Base-by-base conservation (phyloP, 2,888 invertebrate genomes). In the Drosophila kanekoi region DNA sequence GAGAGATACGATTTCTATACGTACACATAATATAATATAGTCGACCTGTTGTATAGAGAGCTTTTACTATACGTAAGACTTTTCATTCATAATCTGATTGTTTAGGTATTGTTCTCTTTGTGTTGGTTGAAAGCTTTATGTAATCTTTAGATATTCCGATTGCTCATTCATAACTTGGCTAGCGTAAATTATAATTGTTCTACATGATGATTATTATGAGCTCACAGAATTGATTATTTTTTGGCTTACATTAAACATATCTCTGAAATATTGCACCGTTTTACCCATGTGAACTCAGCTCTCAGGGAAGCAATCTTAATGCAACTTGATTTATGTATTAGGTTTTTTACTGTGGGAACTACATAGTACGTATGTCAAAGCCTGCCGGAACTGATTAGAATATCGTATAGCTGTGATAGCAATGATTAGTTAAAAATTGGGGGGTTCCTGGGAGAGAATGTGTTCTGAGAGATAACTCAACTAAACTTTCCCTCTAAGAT, bases 81-180 rank as follows among this genome's bases (percentile, higher is more conserved):
- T 71, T 84, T 77, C 89, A 83, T 83, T 89, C 89, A 89, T 77
- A 72, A 84, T 45, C 40, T 28, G 13, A 10, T 32, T 63, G 48
- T 18, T 35, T 20, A 5, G 4, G 16, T 32, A 14, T 51, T 35
- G 37, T n/a, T 45, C 4, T 16, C 1, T 20, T 16, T 40, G 23
- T 49, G n/a, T 44, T 11, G 14, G 45, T 8, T 44, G 5, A 37
- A 38, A 57, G 56, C 54, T 41, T 48, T 35, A 4, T 9, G 35
- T 56, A 65, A 74, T 75, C 80, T 66, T 23, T 23, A 33, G 71
- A 66, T 66, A 63, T 71, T 71, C 60, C 35, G 9, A 79, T 79
- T 76, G 77, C 80, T 77, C 77, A 77, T 77, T 80, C 77, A 79
- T 58, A 71, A 76, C 16, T 44, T 10, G 47, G 2, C 37, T 45